A percentile compares a stretch with the other conserved stretches of the same genome.
These are phyloP conservation scores for Hemistola chrysoprasaria DNA, from an alignment of 2,888 invertebrate species.

Conservation along the genomic window DNA sequence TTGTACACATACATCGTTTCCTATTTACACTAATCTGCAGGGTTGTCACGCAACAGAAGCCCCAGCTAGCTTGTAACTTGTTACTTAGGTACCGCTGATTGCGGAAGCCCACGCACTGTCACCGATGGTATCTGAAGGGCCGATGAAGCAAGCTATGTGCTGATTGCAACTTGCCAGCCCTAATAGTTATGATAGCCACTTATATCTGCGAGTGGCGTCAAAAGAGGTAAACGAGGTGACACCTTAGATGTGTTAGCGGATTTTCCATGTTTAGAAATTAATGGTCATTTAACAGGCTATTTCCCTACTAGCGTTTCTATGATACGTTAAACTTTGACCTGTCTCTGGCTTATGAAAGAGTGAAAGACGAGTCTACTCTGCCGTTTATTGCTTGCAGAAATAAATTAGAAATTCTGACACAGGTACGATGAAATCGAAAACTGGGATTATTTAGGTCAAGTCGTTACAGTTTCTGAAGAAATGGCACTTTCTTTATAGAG, in stretches of 20 bases:
- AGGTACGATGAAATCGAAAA: too few species aligned
- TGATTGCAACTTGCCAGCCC: conserved; percentile 19
- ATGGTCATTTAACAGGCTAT: not conserved
- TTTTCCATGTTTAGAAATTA: conserved; percentile 1
- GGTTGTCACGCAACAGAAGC: conserved; percentile 26
- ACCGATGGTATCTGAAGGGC: conserved; percentile 31
- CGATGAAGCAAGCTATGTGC: conserved; percentile 11
- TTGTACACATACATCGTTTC: conserved; percentile 22
- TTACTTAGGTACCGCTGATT: conserved; percentile 27
- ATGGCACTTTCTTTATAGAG: too few species aligned
- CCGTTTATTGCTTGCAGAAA: too few species aligned
- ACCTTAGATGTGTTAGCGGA: conserved; percentile 5
- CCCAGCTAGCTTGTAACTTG: conserved; percentile 23
- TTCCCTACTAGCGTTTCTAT: not conserved
- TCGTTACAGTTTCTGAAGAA: too few species aligned
- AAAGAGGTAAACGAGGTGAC: conserved; percentile 29
- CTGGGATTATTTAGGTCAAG: too few species aligned
- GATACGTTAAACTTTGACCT: too few species aligned
- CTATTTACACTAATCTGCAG: conserved; percentile 29
- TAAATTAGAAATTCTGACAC: too few species aligned
- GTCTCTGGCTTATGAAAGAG: too few species aligned
- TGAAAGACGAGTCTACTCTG: too few species aligned
- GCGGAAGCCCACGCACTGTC: conserved; percentile 33
- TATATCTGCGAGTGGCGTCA: conserved; percentile 21
- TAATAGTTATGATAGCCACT: conserved; percentile 20